These are phyloP conservation scores for Spodoptera exigua DNA, from an alignment of 2,888 invertebrate species.

Conservation along the genomic window DNA sequence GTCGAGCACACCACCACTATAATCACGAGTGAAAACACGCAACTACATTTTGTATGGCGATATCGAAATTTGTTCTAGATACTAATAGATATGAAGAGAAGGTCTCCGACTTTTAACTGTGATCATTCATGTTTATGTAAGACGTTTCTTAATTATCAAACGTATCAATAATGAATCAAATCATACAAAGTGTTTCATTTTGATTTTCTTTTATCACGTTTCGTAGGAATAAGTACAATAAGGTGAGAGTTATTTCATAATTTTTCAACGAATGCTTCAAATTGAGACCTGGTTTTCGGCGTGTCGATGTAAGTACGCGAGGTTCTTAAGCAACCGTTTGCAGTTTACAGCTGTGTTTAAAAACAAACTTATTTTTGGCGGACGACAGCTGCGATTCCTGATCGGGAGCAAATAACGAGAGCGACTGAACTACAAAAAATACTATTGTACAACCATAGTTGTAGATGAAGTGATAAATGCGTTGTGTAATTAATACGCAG, in stretches of 20 bases:
- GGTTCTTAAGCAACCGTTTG: constrained; percentile 34
- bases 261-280: constrained; percentile 7
- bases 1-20: constrained; percentile 67
- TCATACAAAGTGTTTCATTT: constrained; percentile 3
- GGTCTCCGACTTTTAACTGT: constrained; percentile 26
- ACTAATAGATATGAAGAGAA: constrained; percentile 21
- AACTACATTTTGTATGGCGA: constrained; percentile 54
- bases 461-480: constrained; percentile 42
- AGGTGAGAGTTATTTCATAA: constrained; percentile 29
- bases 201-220: constrained; percentile 34
- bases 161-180: too few relatives aligned
- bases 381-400: constrained; percentile 39
- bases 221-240: constrained; percentile 9
- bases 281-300: constrained; percentile 41
- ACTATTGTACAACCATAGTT: constrained; percentile 28
- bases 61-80: constrained; percentile 30
- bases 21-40: constrained; percentile 60
- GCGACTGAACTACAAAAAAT: constrained; percentile 32
- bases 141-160: too few relatives aligned
- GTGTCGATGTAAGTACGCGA: constrained; percentile 33
- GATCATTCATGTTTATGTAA: too few relatives aligned
- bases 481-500: constrained; percentile 59
- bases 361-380: constrained; percentile 49
- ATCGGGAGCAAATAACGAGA: constrained; percentile 48
- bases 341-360: constrained; percentile 46